Conservation (phyloP, 2,113 vertebrate genomes). For the Grantiella picta region DNA sequence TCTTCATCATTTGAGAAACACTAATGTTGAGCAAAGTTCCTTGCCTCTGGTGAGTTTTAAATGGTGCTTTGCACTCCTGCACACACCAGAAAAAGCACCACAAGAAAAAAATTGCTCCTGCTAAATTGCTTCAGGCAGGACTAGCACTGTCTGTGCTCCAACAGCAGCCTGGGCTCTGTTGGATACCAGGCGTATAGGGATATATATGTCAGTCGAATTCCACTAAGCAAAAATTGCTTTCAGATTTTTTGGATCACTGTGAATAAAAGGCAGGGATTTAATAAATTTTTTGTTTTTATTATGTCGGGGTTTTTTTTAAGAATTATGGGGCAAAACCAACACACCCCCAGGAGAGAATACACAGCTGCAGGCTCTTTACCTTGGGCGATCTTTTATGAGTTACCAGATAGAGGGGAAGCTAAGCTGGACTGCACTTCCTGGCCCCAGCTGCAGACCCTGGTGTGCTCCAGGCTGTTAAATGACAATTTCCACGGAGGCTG, state of each 20-base stretch:
- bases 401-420: background rate
- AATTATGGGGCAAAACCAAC: background rate
- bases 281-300: background rate
- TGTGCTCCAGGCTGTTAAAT: rapidly evolving
- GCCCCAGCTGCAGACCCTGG: background rate
- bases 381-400: background rate
- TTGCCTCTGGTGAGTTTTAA: background rate
- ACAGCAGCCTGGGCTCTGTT: background rate
- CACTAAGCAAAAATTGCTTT: background rate
- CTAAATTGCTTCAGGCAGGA: background rate
- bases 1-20: background rate
- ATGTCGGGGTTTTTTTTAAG: background rate
- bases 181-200: rapidly evolving
- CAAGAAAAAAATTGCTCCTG: background rate
- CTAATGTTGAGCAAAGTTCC: background rate
- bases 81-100: background rate
- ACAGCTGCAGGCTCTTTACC: background rate
- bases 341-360: background rate
- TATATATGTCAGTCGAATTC: too few relatives aligned
- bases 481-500: rapidly evolving
- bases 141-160: rapidly evolving
- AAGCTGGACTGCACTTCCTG: background rate
- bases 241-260: background rate
- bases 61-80: background rate
- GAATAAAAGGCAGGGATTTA: background rate